Conservation (phyloP, 2,797 vertebrate species). For the Gobionotothen gibberifrons region DNA sequence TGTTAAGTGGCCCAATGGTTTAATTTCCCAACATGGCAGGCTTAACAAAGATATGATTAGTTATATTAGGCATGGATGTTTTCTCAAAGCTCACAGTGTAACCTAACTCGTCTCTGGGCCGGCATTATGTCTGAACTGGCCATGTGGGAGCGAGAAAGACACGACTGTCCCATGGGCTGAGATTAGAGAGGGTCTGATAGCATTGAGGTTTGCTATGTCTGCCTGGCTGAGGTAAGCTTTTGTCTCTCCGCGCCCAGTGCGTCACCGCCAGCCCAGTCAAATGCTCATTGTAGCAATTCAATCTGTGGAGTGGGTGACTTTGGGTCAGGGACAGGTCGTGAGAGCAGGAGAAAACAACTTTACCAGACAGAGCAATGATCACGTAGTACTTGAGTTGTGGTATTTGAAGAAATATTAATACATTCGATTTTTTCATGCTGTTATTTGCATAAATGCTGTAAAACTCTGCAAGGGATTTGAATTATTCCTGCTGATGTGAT, state of each 20-base stretch:
- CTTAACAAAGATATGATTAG: constrained; percentile 12
- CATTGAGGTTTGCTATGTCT: constrained; percentile 83
- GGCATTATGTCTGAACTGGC: constrained; percentile 74
- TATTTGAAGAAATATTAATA: neutral
- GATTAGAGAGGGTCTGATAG: constrained; percentile 81
- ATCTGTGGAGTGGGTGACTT: constrained; percentile 75
- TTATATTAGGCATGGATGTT: constrained; percentile 26
- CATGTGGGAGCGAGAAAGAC: constrained; percentile 79
- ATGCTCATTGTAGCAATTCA: constrained; percentile 72
- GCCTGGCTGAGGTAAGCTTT: constrained; percentile 79
- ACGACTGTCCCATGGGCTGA: constrained; percentile 74
- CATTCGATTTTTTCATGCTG: neutral
- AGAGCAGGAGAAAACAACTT: constrained; percentile 60
- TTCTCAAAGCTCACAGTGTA: constrained; percentile 44
- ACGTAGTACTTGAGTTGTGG: neutral
- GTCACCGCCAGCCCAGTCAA: constrained; percentile 71
- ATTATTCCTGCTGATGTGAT: constrained; percentile 17
- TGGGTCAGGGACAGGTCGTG: constrained; percentile 71
- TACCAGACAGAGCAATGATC: constrained; percentile 32
- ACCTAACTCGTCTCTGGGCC: constrained; percentile 50
- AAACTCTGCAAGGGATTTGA: constrained; percentile 15
- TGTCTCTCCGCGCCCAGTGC: constrained; percentile 75
- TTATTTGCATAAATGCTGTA: neutral
- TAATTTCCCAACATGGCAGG: neutral
- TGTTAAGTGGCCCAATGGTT: neutral